Percentiles rank a stretch among this genome's conserved stretches.
Conservation (phyloP, 2,888 invertebrate species). For the Hirtodrosophila cameraria region DNA sequence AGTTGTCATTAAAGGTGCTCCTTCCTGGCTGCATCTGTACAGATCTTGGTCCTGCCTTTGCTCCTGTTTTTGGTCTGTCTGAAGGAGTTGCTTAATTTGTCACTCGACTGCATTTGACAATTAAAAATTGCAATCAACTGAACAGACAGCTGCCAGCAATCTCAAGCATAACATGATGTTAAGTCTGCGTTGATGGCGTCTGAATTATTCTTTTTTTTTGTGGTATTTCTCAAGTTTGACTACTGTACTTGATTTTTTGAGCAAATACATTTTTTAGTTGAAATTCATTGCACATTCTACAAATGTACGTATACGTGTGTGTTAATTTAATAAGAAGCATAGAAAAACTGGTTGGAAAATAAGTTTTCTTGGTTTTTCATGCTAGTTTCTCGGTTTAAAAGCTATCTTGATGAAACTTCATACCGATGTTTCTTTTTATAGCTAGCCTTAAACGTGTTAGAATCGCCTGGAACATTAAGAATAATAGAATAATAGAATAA, state of each 20-base stretch:
- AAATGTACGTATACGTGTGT: too few relatives aligned
- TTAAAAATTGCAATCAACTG: conserved; percentile 69
- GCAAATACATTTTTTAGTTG: too few relatives aligned
- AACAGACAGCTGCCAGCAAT: conserved; percentile 45
- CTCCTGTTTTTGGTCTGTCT: conserved; percentile 1
- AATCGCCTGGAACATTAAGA: too few relatives aligned
- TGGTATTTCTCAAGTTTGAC: background rate
- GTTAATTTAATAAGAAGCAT: too few relatives aligned
- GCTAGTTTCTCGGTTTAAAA: too few relatives aligned
- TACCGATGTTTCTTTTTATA: too few relatives aligned
- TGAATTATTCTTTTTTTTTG: background rate
- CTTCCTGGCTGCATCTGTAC: background rate
- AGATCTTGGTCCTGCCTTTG: background rate
- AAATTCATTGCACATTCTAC: too few relatives aligned
- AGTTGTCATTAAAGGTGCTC: conserved; percentile 65
- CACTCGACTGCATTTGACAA: conserved; percentile 73
- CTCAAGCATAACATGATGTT: conserved; percentile 36
- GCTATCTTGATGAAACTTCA: too few relatives aligned
- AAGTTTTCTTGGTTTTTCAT: too few relatives aligned
- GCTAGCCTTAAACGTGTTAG: too few relatives aligned
- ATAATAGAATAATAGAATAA: too few relatives aligned
- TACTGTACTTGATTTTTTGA: conserved; percentile 27
- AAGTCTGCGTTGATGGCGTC: conserved; percentile 18
- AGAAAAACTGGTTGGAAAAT: too few relatives aligned
- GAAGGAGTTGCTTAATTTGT: conserved; percentile 60